Conservation (phyloP, 2,113 vertebrate species). For the Nothobranchius furzeri region DNA sequence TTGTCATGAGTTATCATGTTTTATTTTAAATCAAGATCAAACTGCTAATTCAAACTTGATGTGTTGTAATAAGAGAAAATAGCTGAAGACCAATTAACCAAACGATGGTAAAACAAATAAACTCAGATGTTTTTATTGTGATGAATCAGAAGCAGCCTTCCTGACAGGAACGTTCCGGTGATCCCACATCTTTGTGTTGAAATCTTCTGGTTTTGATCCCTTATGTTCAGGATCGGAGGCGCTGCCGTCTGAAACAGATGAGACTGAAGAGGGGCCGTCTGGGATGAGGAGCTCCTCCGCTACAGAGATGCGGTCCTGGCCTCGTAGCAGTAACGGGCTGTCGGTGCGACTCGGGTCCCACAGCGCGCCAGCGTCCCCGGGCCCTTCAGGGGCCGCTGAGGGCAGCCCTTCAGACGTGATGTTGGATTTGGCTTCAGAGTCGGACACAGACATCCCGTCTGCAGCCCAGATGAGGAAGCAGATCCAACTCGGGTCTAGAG, state of each 20-base stretch:
- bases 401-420: constrained; percentile 3
- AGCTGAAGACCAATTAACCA: no score
- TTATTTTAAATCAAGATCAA: no score
- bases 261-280: constrained; percentile 20
- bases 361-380: constrained; percentile 22
- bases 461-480: background rate
- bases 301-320: constrained; percentile 22
- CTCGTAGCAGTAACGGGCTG: background rate
- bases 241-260: background rate
- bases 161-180: no score
- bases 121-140: no score
- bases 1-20: no score
- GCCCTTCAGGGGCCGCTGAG: background rate
- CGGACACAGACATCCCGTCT: constrained; percentile 16
- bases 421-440: constrained; percentile 33
- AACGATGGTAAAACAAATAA: no score
- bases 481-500: constrained; percentile 18
- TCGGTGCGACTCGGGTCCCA: background rate
- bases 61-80: no score
- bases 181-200: no score
- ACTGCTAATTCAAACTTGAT: no score
- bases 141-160: no score
- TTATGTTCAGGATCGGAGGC: constrained; percentile 22
- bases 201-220: background rate
- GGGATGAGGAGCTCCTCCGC: background rate